Evolutionary conservation across 2,113 vertebrate genomes (phyloP).

Genomic region (Microtus ochrogaster): DNA sequence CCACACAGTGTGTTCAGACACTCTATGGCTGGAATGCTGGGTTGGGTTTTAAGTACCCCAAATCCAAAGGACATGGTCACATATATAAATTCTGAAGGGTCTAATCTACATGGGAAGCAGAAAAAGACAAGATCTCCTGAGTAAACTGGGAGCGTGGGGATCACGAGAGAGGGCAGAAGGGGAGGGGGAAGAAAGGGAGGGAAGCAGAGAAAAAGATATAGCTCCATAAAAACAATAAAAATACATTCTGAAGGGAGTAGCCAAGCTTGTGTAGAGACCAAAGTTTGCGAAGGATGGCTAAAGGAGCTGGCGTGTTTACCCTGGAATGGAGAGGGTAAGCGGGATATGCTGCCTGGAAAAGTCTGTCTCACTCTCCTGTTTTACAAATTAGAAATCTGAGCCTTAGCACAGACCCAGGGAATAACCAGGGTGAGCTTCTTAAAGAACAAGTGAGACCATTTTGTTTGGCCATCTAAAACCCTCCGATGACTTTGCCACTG

Average conservation of each 20-base stretch:
- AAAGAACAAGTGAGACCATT: slow-evolving; percentile 66
- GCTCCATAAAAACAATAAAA: no score
- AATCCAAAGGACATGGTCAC: neutral
- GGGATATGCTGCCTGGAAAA: slow-evolving; percentile 72
- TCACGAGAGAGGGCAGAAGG: no score
- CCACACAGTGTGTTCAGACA: no score
- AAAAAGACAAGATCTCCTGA: no score
- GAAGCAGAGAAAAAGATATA: no score
- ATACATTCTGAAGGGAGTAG: neutral
- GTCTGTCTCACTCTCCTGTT: slow-evolving; percentile 73
- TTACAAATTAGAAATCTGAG: slow-evolving; percentile 76
- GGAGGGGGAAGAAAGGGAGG: no score
- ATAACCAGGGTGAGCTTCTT: slow-evolving; percentile 54
- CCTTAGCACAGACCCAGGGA: slow-evolving; percentile 50
- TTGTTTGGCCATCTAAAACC: slow-evolving; percentile 55
- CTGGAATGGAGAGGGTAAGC: slow-evolving; percentile 34
- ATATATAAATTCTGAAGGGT: slow-evolving; percentile 1
- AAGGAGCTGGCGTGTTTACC: slow-evolving; percentile 56
- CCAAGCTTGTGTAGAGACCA: slow-evolving; percentile 2
- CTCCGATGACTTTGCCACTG: neutral
- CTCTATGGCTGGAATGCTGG: neutral
- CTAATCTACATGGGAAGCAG: no score
- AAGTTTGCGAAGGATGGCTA: neutral
- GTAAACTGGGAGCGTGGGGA: no score
- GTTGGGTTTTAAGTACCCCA: neutral